Evolutionary conservation across 2,888 invertebrate species (phyloP).

Genomic region (Danaus chrysippus): DNA sequence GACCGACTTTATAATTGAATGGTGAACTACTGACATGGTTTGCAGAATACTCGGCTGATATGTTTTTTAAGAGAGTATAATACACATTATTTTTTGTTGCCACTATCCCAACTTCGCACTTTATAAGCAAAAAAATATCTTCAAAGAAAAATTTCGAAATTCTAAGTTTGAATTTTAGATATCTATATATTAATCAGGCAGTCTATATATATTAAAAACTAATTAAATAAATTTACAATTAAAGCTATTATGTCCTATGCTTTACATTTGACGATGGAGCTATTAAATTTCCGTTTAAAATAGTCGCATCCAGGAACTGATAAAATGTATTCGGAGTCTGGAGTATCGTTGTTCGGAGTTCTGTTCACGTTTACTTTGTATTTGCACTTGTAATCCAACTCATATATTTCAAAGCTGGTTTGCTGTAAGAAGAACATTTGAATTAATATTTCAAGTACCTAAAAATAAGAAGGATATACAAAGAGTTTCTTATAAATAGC

Average conservation of each 20-base stretch:
- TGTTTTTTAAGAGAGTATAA: no score
- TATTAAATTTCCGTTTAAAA: conserved; percentile 61
- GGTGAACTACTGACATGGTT: no score
- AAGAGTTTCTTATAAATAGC: background rate
- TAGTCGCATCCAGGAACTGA: conserved; percentile 75
- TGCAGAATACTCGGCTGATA: no score
- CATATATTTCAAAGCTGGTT: conserved; percentile 76
- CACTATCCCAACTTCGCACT: no score
- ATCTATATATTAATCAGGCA: background rate
- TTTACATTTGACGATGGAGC: conserved; percentile 48
- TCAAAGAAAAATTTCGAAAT: no score
- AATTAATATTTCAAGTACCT: conserved; percentile 1
- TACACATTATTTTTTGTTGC: no score
- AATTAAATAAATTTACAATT: conserved; percentile 11
- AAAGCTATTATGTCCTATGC: conserved; percentile 29
- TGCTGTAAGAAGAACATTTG: conserved; percentile 58
- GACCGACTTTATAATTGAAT: no score
- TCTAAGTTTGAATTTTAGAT: no score
- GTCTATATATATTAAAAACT: conserved; percentile 2
- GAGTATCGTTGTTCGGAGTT: conserved; percentile 48
- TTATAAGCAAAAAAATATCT: no score
- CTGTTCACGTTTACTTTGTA: conserved; percentile 76
- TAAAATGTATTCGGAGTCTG: conserved; percentile 73
- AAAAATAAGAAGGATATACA: background rate
- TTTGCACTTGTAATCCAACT: conserved; percentile 77